Evolutionary conservation across 2,888 invertebrate species (phyloP).

Genomic region (Rhabditoides inermis): DNA sequence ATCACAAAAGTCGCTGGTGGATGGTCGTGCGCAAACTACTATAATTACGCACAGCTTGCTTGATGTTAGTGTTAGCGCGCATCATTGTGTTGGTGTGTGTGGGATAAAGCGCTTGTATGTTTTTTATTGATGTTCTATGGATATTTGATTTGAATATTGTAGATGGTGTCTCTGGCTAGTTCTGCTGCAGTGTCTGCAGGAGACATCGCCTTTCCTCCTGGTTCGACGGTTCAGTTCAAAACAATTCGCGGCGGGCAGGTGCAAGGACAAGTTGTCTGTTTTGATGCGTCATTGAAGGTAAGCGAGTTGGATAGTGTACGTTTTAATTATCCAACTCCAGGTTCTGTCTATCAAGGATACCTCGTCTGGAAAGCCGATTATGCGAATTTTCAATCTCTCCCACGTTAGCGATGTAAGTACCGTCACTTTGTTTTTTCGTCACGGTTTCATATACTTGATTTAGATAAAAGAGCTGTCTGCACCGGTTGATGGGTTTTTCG

Average conservation of each 20-base stretch:
- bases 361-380: slow-evolving; percentile 13
- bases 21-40: too few species aligned
- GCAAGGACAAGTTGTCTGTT: slow-evolving; percentile 17
- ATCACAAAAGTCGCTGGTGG: too few species aligned
- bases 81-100: too few species aligned
- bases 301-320: background rate
- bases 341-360: slow-evolving; percentile 17
- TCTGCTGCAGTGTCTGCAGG: too few species aligned
- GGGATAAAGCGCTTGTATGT: too few species aligned
- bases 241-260: slow-evolving; percentile 11
- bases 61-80: too few species aligned
- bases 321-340: slow-evolving; percentile 11
- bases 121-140: too few species aligned
- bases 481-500: too few species aligned
- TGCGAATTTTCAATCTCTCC: slow-evolving; percentile 21
- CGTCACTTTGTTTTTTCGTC: background rate
- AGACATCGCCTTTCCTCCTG: too few species aligned
- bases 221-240: slow-evolving; percentile 18
- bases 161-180: too few species aligned
- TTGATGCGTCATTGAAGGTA: slow-evolving; percentile 19
- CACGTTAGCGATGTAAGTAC: slow-evolving; percentile 18
- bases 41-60: too few species aligned
- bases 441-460: background rate
- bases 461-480: slow-evolving; percentile 7
- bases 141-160: too few species aligned